These are phyloP conservation scores for Papilio polytes DNA, from an alignment of 1,140 invertebrate species.

Conservation along the genomic window DNA sequence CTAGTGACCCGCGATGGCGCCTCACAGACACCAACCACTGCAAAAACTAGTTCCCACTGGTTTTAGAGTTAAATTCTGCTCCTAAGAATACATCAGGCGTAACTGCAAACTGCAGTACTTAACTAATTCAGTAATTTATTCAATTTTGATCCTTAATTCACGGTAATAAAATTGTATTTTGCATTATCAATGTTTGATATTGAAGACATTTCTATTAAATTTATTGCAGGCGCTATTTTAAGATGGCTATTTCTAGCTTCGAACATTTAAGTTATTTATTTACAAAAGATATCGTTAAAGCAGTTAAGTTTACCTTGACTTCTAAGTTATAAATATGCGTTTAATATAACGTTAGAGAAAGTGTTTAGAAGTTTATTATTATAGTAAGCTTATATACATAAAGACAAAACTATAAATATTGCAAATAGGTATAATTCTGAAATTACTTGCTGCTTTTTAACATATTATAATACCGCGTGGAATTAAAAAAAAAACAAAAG, in stretches of 20 bases:
- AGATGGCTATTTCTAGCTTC: constrained; percentile 9
- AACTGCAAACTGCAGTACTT: neutral
- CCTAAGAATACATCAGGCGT: constrained; percentile 14
- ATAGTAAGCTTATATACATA: too few species aligned
- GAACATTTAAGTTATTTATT: constrained; percentile 24
- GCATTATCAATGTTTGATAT: neutral
- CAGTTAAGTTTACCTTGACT: neutral
- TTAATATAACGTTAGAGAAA: neutral
- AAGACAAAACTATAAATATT: too few species aligned
- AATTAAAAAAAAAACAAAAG: too few species aligned
- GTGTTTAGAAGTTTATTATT: neutral
- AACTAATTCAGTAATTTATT: neutral
- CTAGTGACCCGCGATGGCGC: constrained; percentile 33
- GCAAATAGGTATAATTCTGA: too few species aligned
- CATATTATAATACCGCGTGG: too few species aligned
- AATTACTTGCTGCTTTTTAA: too few species aligned
- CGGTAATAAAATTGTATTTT: neutral
- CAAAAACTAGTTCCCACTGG: constrained; percentile 41
- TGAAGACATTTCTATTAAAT: neutral
- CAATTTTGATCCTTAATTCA: neutral
- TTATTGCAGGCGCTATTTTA: constrained; percentile 14
- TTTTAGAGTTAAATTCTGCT: constrained; percentile 37
- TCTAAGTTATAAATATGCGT: neutral
- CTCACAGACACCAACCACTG: constrained; percentile 35
- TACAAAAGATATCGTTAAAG: neutral